Base-by-base conservation (phyloP, 1,140 invertebrate genomes). In the Zaprionus kolodkinae region DNA sequence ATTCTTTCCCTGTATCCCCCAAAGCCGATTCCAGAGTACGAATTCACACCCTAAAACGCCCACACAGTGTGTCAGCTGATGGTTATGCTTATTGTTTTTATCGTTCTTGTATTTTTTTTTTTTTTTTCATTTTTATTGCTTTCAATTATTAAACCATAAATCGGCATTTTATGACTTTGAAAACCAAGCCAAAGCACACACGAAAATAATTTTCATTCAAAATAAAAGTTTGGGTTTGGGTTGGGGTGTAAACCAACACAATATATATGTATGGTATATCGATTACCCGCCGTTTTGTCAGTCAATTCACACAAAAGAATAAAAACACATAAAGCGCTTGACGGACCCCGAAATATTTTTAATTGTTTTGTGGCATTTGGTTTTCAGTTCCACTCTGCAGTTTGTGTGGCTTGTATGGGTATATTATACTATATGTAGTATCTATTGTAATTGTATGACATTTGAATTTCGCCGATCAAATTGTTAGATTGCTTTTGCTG, bases 71-170 rank as follows among this genome's bases (percentile, higher is more conserved):
- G 38, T 67, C 57, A 62, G 50, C 30, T 48, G 71, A 43, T 45
- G 25, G 40, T 57, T 43, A 62, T 75, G 61, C 62, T 55, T 71
- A 27, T 56, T 74, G 45, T 50, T 60, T 21, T 70, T 68, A 68
- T 65, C 59, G 21, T 30, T 30, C 6, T 30, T 30, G 27, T 30
- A 2, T 30, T 30, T 30, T 30, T 30, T 30, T 30, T 4, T 30
- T 27, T 2, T 27, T 27, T 27, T 27, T 2, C 4, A 2, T 66
- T 76, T 81, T 86, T 86, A 86, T 86, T 86, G 82, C 79, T 70
- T 81, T 86, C 82, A 86, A 86, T 86, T 86, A 86, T 76, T 81
- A 86, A 86, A 71, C 82, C 72, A 79, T 86, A 86, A 81, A 86
- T 86, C 77, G 82, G 61, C 71, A 72, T 72, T 86, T 86, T 86